Conservation (phyloP, 2,888 invertebrate species). For the Cheilosia impressa region DNA sequence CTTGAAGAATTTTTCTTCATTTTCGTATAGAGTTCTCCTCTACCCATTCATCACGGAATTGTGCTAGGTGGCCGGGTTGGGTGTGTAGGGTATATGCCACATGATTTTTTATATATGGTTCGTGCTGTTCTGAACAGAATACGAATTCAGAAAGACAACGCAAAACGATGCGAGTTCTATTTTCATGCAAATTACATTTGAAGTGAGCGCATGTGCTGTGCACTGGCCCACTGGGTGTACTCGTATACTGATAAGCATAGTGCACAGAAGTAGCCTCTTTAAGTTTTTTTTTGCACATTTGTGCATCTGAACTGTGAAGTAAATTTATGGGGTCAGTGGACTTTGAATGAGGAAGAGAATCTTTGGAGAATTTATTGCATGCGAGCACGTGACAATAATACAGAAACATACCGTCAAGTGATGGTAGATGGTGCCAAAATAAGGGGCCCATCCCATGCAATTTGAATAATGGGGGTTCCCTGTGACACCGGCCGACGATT, state of each 20-base stretch:
- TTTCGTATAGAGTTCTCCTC: constrained; percentile 21
- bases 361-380: constrained; percentile 4
- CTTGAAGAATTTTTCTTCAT: constrained; percentile 1
- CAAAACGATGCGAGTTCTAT: constrained; percentile 41
- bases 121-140: constrained; percentile 8
- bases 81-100: too few relatives aligned
- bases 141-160: constrained; percentile 21
- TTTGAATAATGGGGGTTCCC: too few relatives aligned
- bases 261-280: constrained; percentile 18
- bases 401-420: not conserved
- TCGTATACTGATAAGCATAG: constrained; percentile 20
- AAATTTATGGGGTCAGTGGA: constrained; percentile 42
- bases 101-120: constrained; percentile 10
- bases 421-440: not conserved
- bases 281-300: constrained; percentile 9
- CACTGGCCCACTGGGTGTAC: constrained; percentile 20
- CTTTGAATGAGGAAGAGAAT: constrained; percentile 34
- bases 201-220: constrained; percentile 25
- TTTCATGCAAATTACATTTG: constrained; percentile 41
- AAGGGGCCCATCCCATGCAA: not conserved
- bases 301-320: constrained; percentile 19
- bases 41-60: constrained; percentile 34
- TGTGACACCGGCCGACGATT: too few relatives aligned
- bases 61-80: constrained; percentile 5
- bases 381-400: constrained; percentile 6